Percentiles rank a stretch among this genome's conserved stretches.
These are phyloP conservation scores for Epinephelus coioides DNA, from an alignment of 2,797 vertebrate genomes.

Conservation along the genomic window DNA sequence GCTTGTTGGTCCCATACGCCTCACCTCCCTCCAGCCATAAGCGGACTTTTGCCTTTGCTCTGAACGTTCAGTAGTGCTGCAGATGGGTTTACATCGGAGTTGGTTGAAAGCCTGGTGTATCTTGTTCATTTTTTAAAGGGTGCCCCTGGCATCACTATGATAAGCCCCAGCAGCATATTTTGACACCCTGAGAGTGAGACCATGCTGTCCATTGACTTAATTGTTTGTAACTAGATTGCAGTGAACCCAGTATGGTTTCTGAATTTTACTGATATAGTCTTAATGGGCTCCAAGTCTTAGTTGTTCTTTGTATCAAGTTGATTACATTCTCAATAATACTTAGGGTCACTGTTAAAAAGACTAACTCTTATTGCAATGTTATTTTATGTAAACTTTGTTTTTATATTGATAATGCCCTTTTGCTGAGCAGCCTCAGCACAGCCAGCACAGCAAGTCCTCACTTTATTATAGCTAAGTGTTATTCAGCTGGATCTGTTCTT, in stretches of 20 bases:
- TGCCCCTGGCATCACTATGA: no score
- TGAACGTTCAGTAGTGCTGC: no score
- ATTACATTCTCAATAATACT: conserved; percentile 22
- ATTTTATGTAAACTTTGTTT: conserved; percentile 17
- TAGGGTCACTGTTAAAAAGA: conserved; percentile 21
- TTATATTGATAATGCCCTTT: conserved; percentile 32
- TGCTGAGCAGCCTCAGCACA: background rate
- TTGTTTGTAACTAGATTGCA: conserved; percentile 9
- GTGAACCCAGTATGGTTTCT: background rate
- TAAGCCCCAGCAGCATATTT: no score
- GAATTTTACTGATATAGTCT: conserved; percentile 8
- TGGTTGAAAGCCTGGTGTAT: no score
- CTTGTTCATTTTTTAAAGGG: no score
- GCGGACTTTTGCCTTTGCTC: no score
- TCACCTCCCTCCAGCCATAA: no score
- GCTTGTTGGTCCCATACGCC: no score
- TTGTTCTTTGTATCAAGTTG: conserved; percentile 21
- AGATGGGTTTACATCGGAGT: no score
- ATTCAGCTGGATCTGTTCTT: conserved; percentile 1
- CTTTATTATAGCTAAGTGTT: conserved; percentile 21
- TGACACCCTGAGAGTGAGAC: no score
- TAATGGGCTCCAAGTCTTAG: background rate
- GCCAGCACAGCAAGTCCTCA: background rate
- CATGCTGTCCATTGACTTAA: background rate
- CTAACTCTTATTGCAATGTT: conserved; percentile 16